Percentiles rank a stretch among this genome's conserved stretches.
Evolutionary conservation across 2,797 vertebrate genomes (phyloP).

Genomic region (Pteropus rufus): DNA sequence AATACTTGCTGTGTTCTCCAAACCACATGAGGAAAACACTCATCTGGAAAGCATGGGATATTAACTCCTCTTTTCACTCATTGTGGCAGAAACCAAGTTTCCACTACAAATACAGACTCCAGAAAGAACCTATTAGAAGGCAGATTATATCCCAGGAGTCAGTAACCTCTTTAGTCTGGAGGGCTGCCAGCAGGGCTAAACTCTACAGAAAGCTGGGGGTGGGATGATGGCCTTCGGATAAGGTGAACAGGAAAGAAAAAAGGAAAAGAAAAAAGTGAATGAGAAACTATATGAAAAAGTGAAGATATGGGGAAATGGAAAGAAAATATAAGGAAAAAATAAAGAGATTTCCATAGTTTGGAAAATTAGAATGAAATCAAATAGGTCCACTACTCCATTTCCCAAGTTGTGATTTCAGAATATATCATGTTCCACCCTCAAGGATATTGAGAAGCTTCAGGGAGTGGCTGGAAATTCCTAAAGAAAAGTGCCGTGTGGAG

Average conservation of each 20-base stretch:
- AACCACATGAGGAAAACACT: background rate
- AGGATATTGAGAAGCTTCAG: background rate
- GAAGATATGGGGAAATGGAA: background rate
- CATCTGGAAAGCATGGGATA: background rate
- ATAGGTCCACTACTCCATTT: background rate
- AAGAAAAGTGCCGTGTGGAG: background rate
- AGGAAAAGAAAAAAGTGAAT: background rate
- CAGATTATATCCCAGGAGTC: background rate
- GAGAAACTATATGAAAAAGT: background rate
- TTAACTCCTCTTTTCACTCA: conserved; percentile 33
- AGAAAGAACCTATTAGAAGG: conserved; percentile 7
- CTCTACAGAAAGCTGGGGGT: background rate
- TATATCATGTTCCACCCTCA: background rate
- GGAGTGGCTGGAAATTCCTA: background rate
- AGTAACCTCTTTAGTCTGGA: background rate
- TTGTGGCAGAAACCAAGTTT: conserved; percentile 35
- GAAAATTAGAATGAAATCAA: conserved; percentile 20
- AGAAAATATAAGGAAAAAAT: background rate
- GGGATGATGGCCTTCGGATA: background rate
- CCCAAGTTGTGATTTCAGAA: background rate
- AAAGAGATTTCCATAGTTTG: background rate
- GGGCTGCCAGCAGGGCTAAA: background rate
- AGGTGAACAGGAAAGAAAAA: background rate
- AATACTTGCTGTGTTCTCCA: background rate
- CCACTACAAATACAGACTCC: conserved; percentile 1